Evolutionary conservation across 2,888 invertebrate genomes (phyloP), one percentile per base, ranked within the genome.

Genomic region (Parelbella ahira): DNA sequence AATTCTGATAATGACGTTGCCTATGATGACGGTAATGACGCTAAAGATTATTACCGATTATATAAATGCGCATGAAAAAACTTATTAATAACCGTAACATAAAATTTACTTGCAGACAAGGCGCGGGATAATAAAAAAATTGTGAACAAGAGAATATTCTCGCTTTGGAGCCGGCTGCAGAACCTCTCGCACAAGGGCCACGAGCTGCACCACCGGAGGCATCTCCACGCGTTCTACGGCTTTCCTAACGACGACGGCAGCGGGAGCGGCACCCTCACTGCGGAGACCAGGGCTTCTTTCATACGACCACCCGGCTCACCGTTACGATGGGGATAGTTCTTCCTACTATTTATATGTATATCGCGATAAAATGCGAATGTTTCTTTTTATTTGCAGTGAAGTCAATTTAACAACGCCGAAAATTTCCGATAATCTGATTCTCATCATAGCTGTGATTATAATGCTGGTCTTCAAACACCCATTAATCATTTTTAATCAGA

Each of bases 241-340:
- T 63, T 75, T 25, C 80, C 79, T 1, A 73, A 82, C 20, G 66
- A 65, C 1, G 73, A 81, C 10, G 66, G 68, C 1, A 74, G 71
- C 8, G 64, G 51, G 12, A 70, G 77, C 19, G 61, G 63, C 12
- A 53, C 61, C 1, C 68, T 86, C 9, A 83, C 83, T 0, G 84
- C 86, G 0, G 82, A 86, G 49, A 82, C 86, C 37, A 75, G 86
- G 38, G 68, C 66, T 30, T 49, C 78, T 54, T 65, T 81, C 45
- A 64, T 79, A 60, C 65, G 87, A 68, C 86, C 87, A 43, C 84
- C 87, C 2, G 87, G 87, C 47, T 84, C 86, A 7, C 87, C 87
- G 1, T 58, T 87, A 20, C 68, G 87, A 49, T 88, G 86, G 83
- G 84, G 88, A 42, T 81, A 61, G 80, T 18, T 21, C 3, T 37